Evolutionary conservation across 2,113 vertebrate species (phyloP).

Genomic region (Paramormyrops kingsleyae): DNA sequence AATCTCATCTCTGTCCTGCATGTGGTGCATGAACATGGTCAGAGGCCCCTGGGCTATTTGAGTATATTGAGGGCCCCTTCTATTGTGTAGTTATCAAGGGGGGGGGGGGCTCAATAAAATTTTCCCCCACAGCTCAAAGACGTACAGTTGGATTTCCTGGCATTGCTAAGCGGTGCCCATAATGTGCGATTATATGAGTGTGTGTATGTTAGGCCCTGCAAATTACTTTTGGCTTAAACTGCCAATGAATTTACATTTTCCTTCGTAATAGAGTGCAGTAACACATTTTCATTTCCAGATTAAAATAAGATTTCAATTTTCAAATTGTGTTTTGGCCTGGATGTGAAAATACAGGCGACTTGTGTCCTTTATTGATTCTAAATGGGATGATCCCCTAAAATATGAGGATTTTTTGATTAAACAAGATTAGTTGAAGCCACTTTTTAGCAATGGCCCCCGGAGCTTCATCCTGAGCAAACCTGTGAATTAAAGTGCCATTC

Average conservation of each 20-base stretch:
- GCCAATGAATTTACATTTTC: not conserved
- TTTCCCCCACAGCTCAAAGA: not conserved
- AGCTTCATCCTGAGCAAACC: not conserved
- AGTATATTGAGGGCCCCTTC: not conserved
- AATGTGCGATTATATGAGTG: not conserved
- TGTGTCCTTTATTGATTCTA: not conserved
- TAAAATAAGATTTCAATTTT: not conserved
- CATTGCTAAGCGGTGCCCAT: not conserved
- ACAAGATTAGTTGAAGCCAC: not conserved
- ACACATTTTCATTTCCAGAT: not conserved
- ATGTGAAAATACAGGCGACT: not conserved
- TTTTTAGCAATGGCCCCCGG: not conserved
- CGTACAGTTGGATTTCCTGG: not conserved
- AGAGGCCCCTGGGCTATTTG: not conserved
- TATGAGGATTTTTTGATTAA: not conserved
- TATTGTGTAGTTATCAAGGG: not conserved
- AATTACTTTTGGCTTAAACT: not conserved
- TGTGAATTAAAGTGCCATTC: not conserved
- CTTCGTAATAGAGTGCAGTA: not conserved
- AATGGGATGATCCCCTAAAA: not conserved
- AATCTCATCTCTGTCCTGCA: not conserved
- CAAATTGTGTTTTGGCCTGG: not conserved
- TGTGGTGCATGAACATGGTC: not conserved
- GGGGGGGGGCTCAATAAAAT: not conserved
- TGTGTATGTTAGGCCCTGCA: not conserved